Base-by-base conservation (phyloP, 2,888 invertebrate species). In the Phalera bucephala region DNA sequence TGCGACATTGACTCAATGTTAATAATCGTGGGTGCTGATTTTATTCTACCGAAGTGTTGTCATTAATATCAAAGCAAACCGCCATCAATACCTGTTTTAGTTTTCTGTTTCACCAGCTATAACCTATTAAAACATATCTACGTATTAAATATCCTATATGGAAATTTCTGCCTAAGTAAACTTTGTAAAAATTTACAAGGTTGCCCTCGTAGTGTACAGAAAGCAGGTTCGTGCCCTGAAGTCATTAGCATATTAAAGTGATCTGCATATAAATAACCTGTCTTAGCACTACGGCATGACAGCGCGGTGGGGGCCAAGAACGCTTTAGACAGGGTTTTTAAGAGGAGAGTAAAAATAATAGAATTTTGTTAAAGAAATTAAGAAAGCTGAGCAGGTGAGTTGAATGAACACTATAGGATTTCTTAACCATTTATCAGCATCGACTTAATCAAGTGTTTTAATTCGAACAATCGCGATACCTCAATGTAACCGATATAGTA, bases 221-320 rank as follows among this genome's bases (percentile, higher is more conserved):
- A 35, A 46, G 37, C 20, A 33, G 20, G 32, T 44, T 38, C 11
- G 30, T 42, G 27, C 32, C 26, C 20, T 34, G 31, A 33, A 40
- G 23, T 37, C 40, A 60, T 62, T 64, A 47, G 50, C 57, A 56
- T 62, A 52, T 52, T 51, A 50, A 55, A 65, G 59, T 52, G 44
- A 60, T 65, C 58, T 65, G 52, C 64, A 67, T 65, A 55, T 50
- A 64, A 57, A 65, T 57, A 46, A 31, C 28, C 35, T 15, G 38
- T 35, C 36, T 40, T 44, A 29, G 20, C 25, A 36, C 30, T 23
- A 22, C 21, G 25, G 25, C 14, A 34, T 19, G 41, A 28, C 31
- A 29, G 30, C 26, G 31, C 29, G 19, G 33, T 36, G 31, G 32
- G 37, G 22, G 36, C 25, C 29, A 22, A 31, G 45, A 31, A 36